Base-by-base conservation (phyloP, 2,113 vertebrate species). In the Clarias magur region DNA sequence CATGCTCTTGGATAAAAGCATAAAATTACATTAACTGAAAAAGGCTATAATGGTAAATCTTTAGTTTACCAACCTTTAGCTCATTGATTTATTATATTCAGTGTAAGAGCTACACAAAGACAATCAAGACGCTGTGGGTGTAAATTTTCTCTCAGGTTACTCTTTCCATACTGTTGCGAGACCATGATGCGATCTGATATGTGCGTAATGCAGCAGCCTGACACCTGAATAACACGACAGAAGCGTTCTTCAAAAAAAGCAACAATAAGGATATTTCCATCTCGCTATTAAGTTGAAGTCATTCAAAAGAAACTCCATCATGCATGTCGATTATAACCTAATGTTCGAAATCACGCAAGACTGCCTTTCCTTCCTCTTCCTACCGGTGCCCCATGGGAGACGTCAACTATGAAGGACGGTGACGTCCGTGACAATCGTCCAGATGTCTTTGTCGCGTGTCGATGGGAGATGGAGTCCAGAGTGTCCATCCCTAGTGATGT, bases 391-490 rank as follows among this genome's bases (percentile, higher is more conserved):
- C 92, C 4, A 83, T 78, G 95, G 94, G 95, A 95, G 91, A 93
- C 92, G 93, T 95, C 95, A 94, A 91, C 91, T 89, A 93, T 94
- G 93, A 93, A 92, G 91, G 93, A 94, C 93, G 93, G 92, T 94
- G 93, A 95, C 93, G 92, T 95, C 93, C 92, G 89, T 95, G 95
- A 96, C 95, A 95, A 93, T 94, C 92, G 94, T 94, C 94, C 95
- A 96, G 95, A 96, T 96, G 95, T 95, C 95, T 94, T 91, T 92
- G 89, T 93, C 92, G 59, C 34, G 86, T 86, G 78, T 84, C 82
- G 90, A 90, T 87, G 88, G 87, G 88, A 85, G 83, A 88, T 86
- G 81, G 83, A 89, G 88, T 85, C 84, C 85, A 78, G 90, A 90
- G 91, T 93, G 91, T 92, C 93, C 91, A 91, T 92, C 87, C 79